Percentiles rank a stretch among this genome's conserved stretches.
Conservation (phyloP, 2,113 vertebrate species). For the Dipodomys spectabilis region DNA sequence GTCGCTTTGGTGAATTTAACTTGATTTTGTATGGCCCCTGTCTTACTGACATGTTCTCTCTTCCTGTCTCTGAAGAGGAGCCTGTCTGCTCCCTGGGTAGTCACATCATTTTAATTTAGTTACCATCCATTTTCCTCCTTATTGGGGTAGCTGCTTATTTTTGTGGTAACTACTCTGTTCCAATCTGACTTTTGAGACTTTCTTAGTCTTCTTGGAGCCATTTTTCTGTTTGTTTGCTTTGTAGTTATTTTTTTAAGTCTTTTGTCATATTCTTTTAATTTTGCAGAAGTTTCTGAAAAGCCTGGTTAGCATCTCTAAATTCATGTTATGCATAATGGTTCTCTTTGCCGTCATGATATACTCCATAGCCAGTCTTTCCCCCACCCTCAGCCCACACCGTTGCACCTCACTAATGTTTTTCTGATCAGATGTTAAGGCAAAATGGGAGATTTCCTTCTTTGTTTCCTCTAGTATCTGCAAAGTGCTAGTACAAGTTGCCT, state of each 20-base stretch:
- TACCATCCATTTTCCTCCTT: neutral
- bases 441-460: neutral
- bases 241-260: neutral
- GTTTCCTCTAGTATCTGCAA: neutral
- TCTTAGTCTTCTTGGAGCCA: neutral
- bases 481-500: neutral
- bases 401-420: conserved; percentile 17
- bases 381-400: neutral
- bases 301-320: neutral
- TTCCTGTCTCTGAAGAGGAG: neutral
- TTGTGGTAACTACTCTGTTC: neutral
- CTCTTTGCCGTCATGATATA: neutral
- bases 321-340: neutral
- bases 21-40: neutral
- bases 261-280: neutral
- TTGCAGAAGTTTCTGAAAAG: conserved; percentile 26
- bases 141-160: neutral
- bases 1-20: neutral
- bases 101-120: neutral
- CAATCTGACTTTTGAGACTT: neutral
- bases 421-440: neutral
- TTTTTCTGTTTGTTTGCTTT: neutral
- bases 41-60: neutral
- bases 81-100: neutral
- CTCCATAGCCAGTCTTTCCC: neutral